Percentiles rank a stretch among this genome's conserved stretches.
phyloP scores from a whole-genome alignment of 2,888 invertebrate genomes.

The Drosophila niveifrons region DNA sequence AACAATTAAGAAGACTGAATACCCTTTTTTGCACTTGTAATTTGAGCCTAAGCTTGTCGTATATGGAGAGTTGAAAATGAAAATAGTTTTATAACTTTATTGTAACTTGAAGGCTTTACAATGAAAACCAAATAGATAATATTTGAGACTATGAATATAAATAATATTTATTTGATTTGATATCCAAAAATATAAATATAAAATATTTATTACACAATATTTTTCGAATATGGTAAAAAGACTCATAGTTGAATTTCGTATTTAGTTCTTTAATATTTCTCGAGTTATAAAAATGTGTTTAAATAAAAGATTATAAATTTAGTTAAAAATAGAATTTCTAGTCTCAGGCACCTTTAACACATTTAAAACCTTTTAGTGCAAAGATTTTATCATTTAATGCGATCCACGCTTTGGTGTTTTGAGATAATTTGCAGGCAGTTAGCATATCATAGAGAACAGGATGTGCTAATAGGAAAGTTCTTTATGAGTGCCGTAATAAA shows the following conservation, averaged over 20 bases:
- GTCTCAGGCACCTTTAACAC: too few species aligned
- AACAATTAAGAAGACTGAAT: not conserved
- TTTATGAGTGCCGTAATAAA: conserved; percentile 33
- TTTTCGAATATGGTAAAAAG: too few species aligned
- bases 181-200: too few species aligned
- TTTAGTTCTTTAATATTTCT: too few species aligned
- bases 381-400: not conserved
- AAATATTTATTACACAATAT: too few species aligned
- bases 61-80: not conserved
- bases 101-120: not conserved
- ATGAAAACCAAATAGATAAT: not conserved
- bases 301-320: too few species aligned
- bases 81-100: not conserved
- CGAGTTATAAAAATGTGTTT: too few species aligned
- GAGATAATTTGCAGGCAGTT: not conserved
- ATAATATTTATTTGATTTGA: too few species aligned
- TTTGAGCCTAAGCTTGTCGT: not conserved
- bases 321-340: too few species aligned
- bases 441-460: conserved; percentile 16
- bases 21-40: not conserved
- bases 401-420: not conserved
- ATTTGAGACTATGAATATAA: too few species aligned
- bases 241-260: too few species aligned
- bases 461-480: conserved; percentile 17
- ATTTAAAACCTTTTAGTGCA: not conserved